Evolutionary conservation across 2,888 invertebrate genomes (phyloP), one percentile per base, ranked within the genome.

Genomic region (Nomada lathburiana): DNA sequence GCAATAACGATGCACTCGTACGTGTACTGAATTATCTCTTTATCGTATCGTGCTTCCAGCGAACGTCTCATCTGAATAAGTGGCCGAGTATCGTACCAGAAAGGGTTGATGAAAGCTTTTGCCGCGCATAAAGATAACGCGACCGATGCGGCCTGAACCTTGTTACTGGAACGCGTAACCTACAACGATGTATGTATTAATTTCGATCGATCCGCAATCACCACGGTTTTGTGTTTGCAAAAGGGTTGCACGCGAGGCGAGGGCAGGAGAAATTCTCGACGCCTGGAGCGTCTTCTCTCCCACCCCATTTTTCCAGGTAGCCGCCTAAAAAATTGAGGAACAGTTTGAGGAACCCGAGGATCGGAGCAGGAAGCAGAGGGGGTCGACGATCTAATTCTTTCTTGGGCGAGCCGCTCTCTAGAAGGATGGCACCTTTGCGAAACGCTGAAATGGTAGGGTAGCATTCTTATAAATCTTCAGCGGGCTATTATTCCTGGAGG

Each of bases 11-110:
- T 80, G 78, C 80, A 82, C 87, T 78, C 76, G 81, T 87, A 88
- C 88, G 83, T 89, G 89, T 79, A 80, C 80, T 78, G 89, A 89
- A 89, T 89, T 85, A 85, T 89, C 82, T 86, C 87, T 89, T 81
- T 88, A 88, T 88, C 89, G 81, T 75, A 72, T 83, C 75, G 83
- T 75, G 65, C 75, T 71, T 36, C 67, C 73, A 64, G 73, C 64
- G 50, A 88, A 82, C 76, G 74, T 84, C 85, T 79, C 83, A 81
- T 88, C 82, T 84, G 85, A 86, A 88, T 88, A 88, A 88, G 80
- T 82, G 80, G 77, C 72, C 77, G 53, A 44, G 80, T 47, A 73
- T 78, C 63, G 76, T 77, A 71, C 67, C 75, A 82, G 80, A 73
- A 82, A 79, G 80, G 75, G 74, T 76, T 69, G 84, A 88, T 82